Base-by-base conservation (phyloP, 2,888 invertebrate genomes). In the Electrophaes corylata region DNA sequence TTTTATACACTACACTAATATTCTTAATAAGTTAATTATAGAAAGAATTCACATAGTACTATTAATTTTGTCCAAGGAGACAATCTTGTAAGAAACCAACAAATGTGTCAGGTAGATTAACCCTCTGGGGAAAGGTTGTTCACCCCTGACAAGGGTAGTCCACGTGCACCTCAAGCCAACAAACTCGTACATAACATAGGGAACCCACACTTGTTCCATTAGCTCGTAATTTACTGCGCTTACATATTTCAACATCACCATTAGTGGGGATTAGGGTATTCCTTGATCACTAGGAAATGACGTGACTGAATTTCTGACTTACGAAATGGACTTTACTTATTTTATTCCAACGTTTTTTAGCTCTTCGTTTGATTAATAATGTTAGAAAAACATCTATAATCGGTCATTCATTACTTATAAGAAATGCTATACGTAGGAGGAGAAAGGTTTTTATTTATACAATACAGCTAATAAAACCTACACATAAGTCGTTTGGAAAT, bases 261-360 rank as follows among this genome's bases (percentile, higher is more conserved):
- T 90, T 89, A 89, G 82, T 68, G 66, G 70, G 84, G 88, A 83
- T 88, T 87, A 88, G 70, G 82, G 83, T 82, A 82, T 81, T 71
- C 78, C 69, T 65, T 70, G 79, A 84, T 84, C 84, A 86, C 84
- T 77, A 82, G 84, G 82, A 85, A 79, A 78, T 83, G 84, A 86
- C 80, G 78, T 73, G 75, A 79, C 79, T 76, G 61, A 78, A 74
- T 70, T 67, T 66, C 56, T 60, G 20, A n/a, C 20, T 41, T 23
- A 47, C 2, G 33, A 35, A n/a, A 26, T 18, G 62, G 63, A 65
- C 62, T 16, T 18, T 18, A 44, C 23, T 4, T n/a, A 8, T 20
- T 18, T n/a, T 6, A 14, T 4, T 33, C 6, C 3, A 40, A 10
- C 40, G n/a, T 1, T 19, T 41, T 11, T 19, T 41, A 3, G n/a